Evolutionary conservation across 2,888 invertebrate species (phyloP).

Genomic region (Hoplodrina blanda): DNA sequence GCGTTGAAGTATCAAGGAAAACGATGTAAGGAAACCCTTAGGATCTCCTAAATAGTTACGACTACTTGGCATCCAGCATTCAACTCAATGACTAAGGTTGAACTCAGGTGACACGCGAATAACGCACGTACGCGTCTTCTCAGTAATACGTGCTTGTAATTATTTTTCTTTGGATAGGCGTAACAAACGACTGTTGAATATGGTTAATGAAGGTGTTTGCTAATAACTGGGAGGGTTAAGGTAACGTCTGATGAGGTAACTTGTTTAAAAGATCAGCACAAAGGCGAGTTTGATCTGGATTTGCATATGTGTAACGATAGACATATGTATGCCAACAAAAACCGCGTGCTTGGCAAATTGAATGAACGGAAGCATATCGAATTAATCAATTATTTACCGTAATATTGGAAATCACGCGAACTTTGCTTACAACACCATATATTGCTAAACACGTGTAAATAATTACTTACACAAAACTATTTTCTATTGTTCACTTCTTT

Average conservation of each 20-base stretch:
- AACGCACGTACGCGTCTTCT: conserved; percentile 35
- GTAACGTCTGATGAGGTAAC: background rate
- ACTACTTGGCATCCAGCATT: conserved; percentile 11
- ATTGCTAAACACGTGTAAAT: conserved; percentile 34
- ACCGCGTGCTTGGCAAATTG: conserved; percentile 44
- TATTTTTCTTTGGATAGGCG: conserved; percentile 2
- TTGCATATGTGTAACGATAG: background rate
- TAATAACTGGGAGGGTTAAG: background rate
- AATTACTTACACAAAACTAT: conserved; percentile 17
- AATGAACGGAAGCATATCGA: conserved; percentile 44
- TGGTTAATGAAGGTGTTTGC: background rate
- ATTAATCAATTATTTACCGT: conserved; percentile 40
- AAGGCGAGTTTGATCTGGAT: conserved; percentile 12
- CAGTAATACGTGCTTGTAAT: conserved; percentile 22
- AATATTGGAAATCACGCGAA: conserved; percentile 38
- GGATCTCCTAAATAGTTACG: background rate
- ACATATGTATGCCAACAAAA: conserved; percentile 17
- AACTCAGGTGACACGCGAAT: conserved; percentile 46
- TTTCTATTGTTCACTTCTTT: conserved; percentile 32
- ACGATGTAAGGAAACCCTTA: conserved; percentile 23
- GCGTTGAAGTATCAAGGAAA: conserved; percentile 9
- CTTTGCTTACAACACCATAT: conserved; percentile 34
- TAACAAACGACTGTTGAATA: background rate
- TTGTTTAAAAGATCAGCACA: background rate
- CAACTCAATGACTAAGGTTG: conserved; percentile 26